phyloP scores from a whole-genome alignment of 2,888 invertebrate genomes.

The Subacronicta megacephala region DNA sequence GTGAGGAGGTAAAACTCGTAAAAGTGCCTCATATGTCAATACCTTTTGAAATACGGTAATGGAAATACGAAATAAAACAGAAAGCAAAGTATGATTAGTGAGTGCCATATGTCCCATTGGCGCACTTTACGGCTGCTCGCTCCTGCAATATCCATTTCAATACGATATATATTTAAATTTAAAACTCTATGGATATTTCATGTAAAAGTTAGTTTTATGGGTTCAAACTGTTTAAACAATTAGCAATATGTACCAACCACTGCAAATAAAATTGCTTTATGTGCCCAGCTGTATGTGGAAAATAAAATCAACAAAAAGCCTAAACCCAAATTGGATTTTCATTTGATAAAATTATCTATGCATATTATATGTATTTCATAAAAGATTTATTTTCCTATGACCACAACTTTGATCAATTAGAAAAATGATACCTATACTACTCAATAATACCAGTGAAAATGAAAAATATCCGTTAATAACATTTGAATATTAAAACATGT shows the following conservation, averaged over 20 bases:
- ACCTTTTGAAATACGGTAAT: slow-evolving; percentile 89
- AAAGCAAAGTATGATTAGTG: slow-evolving; percentile 90
- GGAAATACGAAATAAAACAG: slow-evolving; percentile 90
- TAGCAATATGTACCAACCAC: background rate
- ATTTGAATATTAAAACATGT: too few species aligned
- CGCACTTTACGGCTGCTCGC: slow-evolving; percentile 81
- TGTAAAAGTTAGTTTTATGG: slow-evolving; percentile 47
- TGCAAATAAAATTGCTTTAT: too few species aligned
- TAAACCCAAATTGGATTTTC: too few species aligned
- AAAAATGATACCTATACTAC: too few species aligned
- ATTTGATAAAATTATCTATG: too few species aligned
- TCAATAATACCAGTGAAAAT: too few species aligned
- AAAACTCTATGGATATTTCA: slow-evolving; percentile 49
- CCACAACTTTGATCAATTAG: too few species aligned
- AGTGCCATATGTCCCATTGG: slow-evolving; percentile 86
- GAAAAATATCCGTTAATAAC: too few species aligned
- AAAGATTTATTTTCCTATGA: too few species aligned
- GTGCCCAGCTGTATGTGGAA: too few species aligned
- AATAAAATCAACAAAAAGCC: background rate
- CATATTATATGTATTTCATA: too few species aligned
- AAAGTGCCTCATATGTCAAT: slow-evolving; percentile 89
- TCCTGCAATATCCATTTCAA: slow-evolving; percentile 77
- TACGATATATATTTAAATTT: slow-evolving; percentile 76
- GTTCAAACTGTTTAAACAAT: slow-evolving; percentile 19
- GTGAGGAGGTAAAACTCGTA: slow-evolving; percentile 83